Base-by-base conservation (phyloP, 2,113 vertebrate genomes). In the Nipponia nippon region DNA sequence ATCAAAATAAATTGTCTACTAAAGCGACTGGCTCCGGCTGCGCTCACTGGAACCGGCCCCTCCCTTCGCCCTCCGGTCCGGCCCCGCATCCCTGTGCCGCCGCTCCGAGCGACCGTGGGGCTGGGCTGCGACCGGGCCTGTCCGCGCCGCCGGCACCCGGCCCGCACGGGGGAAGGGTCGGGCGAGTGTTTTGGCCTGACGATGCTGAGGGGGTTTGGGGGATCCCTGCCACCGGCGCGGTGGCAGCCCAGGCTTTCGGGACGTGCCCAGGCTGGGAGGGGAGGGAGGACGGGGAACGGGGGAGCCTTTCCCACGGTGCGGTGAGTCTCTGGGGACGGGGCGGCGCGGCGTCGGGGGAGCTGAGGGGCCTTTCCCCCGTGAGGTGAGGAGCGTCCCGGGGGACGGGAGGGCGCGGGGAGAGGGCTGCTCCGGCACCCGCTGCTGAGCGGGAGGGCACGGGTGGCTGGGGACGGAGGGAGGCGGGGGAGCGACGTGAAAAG, bases 1-100 rank as follows among this genome's bases (percentile, higher is more conserved):
- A 98, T 98, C 98, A 98, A 98, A 98, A 98, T 98, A 98, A 98
- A 98, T 98, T 98, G 98, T 98, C 98, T 98, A 98, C 97, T 97
- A 98, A 98, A 98, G 92, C 75, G 80, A 97, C 83, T 95, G 42
- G 16, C 63, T 25, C 49, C 0, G 34, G 11, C 73, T 97, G 80
- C 36, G 7, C 40, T 92, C 59, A 89, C 36, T 95, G 63, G 11
- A 25, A n/a, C 5, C 2, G 3, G 21, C 30, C 16, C 26, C 5
- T 1, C 16, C 30, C 11, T 36, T 5, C 7, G 30, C 30, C 40
- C 40, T 42, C 40, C 40, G 40, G 40, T 13, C 11, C 40, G 12
- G 40, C 40, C 40, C 40, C 40, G 40, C 40, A 42, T 42, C 40
- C 40, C 13, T 42, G 42, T 13, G n/a, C 12, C 17, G 8, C 22